phyloP scores from a whole-genome alignment of 1,140 invertebrate genomes.

The Parapsyche elsis region DNA sequence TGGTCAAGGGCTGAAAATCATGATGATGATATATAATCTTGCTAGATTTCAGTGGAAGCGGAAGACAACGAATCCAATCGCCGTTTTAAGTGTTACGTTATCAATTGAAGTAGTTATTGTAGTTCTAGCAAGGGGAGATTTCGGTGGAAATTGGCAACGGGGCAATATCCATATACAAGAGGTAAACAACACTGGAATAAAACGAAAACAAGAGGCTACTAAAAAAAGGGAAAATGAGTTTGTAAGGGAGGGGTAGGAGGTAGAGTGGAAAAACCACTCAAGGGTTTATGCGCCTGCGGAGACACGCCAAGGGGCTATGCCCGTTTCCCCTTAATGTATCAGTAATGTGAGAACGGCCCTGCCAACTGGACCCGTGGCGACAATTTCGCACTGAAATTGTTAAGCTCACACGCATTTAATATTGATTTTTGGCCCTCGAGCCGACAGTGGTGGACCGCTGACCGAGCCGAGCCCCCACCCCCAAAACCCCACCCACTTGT shows the following conservation, averaged over 20 bases:
- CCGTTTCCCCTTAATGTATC: constrained; percentile 29
- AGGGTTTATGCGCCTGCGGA: constrained; percentile 36
- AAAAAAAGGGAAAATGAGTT: not conserved
- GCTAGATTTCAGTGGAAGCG: too few species aligned
- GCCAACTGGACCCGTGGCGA: constrained; percentile 32
- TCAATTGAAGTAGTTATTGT: not conserved
- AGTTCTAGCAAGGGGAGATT: not conserved
- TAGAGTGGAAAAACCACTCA: constrained; percentile 33
- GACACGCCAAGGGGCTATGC: not conserved
- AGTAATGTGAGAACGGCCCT: constrained; percentile 37
- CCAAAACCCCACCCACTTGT: not conserved
- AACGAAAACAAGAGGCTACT: constrained; percentile 1
- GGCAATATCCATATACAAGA: constrained; percentile 5
- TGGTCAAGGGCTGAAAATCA: too few species aligned
- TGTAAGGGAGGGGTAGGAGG: not conserved
- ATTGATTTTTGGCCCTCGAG: constrained; percentile 19
- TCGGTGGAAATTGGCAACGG: not conserved
- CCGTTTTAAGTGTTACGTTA: not conserved
- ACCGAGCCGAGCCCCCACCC: not conserved
- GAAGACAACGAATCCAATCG: not conserved
- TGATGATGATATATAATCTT: too few species aligned
- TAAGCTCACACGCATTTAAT: constrained; percentile 31
- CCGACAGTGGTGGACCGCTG: not conserved
- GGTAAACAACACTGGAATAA: not conserved
- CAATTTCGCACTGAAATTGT: constrained; percentile 35